Evolutionary conservation across 35 echinoderm and acorn worm genomes (phyloP).

Genomic region (Amphiura filiformis): DNA sequence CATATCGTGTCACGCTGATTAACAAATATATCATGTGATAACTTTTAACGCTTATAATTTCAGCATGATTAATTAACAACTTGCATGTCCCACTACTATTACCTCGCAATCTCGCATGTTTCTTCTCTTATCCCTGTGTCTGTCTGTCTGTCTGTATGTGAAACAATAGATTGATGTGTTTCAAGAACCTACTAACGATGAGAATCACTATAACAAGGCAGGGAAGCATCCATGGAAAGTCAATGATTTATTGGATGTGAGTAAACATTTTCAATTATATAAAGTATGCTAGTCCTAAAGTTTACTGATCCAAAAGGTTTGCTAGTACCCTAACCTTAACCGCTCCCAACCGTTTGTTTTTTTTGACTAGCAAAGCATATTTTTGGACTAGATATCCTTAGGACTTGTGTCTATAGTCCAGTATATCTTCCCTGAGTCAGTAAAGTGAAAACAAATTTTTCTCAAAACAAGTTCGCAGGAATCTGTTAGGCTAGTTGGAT

Average conservation of each 20-base stretch:
- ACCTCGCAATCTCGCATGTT: background rate
- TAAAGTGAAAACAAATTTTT: no score
- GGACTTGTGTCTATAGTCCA: no score
- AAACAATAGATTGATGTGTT: background rate
- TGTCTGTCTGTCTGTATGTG: background rate
- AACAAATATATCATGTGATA: background rate
- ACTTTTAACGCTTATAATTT: background rate
- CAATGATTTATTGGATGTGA: background rate
- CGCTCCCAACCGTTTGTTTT: no score
- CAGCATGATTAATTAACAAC: background rate
- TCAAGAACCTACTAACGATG: background rate
- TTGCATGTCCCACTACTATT: background rate
- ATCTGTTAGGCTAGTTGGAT: no score
- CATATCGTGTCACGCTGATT: background rate
- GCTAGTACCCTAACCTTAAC: no score
- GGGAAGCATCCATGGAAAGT: background rate
- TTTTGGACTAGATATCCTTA: no score
- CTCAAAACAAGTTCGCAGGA: no score
- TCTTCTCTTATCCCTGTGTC: background rate
- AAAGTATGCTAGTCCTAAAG: no score
- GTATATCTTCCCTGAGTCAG: no score
- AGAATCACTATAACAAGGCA: background rate
- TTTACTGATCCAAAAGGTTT: no score
- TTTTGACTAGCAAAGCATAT: no score
- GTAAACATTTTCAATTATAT: no score